A percentile compares a stretch with the other conserved stretches of the same genome.
These are phyloP conservation scores for Cryptophagus acutangulus DNA, from an alignment of 2,888 invertebrate species.

Conservation along the genomic window DNA sequence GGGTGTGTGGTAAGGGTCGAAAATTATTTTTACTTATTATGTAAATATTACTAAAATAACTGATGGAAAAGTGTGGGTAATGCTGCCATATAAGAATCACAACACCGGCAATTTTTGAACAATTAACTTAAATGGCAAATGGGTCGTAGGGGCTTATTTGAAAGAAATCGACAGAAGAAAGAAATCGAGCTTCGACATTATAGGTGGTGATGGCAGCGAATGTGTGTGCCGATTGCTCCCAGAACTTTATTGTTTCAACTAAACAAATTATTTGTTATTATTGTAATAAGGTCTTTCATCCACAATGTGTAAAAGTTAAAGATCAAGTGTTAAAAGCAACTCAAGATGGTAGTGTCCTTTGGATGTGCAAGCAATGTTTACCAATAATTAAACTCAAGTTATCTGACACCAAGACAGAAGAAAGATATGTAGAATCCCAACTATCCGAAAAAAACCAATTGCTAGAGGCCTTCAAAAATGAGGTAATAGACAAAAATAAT, in stretches of 20 bases:
- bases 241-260: not conserved
- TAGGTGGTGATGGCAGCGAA: not conserved
- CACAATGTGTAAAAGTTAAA: not conserved
- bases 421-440: not conserved
- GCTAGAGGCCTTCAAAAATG: not conserved
- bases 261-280: not conserved
- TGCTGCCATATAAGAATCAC: too few relatives aligned
- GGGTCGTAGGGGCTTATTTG: too few relatives aligned
- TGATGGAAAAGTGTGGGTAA: too few relatives aligned
- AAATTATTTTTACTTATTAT: too few relatives aligned
- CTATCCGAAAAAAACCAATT: not conserved
- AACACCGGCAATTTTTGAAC: too few relatives aligned
- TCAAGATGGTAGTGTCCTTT: not conserved
- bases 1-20: too few relatives aligned
- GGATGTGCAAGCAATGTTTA: not conserved
- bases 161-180: too few relatives aligned
- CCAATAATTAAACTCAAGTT: not conserved
- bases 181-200: too few relatives aligned
- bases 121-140: too few relatives aligned
- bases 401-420: not conserved
- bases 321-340: not conserved
- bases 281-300: not conserved
- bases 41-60: too few relatives aligned
- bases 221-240: not conserved
- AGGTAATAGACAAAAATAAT: not conserved